A percentile compares a stretch with the other conserved stretches of the same genome.
phyloP scores from a whole-genome alignment of 2,113 vertebrate species.

The Vulpes ferrilata region DNA sequence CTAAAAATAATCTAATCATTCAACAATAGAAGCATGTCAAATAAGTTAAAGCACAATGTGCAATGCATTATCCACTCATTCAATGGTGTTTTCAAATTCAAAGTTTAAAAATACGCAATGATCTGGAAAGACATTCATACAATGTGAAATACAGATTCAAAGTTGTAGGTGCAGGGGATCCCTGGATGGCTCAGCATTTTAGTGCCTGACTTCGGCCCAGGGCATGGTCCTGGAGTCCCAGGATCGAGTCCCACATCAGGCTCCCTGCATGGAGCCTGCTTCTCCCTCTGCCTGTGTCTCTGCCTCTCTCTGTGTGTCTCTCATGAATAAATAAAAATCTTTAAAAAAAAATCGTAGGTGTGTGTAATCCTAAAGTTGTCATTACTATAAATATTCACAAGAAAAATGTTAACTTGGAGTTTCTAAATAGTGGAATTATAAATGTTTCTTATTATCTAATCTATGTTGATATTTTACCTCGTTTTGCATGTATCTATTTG shows the following conservation, averaged over 20 bases:
- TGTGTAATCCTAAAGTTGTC: not conserved
- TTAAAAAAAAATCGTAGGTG: not conserved
- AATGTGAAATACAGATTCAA: slow-evolving; percentile 38
- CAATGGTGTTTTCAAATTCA: not conserved
- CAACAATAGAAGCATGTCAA: not conserved
- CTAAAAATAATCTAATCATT: not conserved
- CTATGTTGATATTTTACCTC: slow-evolving; percentile 8
- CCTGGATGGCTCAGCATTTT: too few relatives aligned
- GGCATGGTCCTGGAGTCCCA: too few relatives aligned
- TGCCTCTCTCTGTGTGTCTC: too few relatives aligned
- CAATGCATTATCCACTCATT: not conserved
- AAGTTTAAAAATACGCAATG: not conserved
- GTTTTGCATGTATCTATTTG: not conserved
- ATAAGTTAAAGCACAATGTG: not conserved
- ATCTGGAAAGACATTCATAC: not conserved
- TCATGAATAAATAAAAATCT: too few relatives aligned
- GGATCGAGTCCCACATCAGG: too few relatives aligned
- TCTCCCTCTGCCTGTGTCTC: too few relatives aligned
- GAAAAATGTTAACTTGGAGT: not conserved
- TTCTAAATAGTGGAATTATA: slow-evolving; percentile 32
- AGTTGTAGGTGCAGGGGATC: not conserved
- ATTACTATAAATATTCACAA: not conserved
- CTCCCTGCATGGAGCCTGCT: too few relatives aligned
- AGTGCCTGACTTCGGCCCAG: too few relatives aligned
- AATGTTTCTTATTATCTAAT: not conserved